Evolutionary conservation across 53 echinoderm and acorn worm species (phyloP).

Genomic region (Holothuria scabra): DNA sequence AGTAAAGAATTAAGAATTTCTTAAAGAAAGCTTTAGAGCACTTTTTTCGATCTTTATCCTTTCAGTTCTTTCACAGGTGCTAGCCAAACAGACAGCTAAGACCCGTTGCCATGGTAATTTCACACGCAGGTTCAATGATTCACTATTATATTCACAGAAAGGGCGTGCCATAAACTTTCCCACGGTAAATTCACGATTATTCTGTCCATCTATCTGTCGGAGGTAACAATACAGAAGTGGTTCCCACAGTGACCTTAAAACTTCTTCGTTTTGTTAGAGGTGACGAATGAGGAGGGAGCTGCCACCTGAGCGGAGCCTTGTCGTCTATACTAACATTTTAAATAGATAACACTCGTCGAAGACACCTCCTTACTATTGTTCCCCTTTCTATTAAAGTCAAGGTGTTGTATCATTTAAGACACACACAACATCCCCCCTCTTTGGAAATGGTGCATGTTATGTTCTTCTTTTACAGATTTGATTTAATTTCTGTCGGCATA

Average conservation of each 20-base stretch:
- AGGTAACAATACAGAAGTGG: not conserved
- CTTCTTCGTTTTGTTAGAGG: not conserved
- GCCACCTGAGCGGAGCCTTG: slow-evolving; percentile 18
- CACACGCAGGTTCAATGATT: slow-evolving; percentile 11
- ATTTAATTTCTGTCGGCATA: no score
- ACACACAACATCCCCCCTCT: not conserved
- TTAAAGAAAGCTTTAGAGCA: no score
- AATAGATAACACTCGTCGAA: slow-evolving; percentile 34
- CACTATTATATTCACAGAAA: slow-evolving; percentile 36
- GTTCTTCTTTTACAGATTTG: no score
- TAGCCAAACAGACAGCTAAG: not conserved
- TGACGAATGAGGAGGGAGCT: slow-evolving; percentile 24
- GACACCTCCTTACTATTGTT: slow-evolving; percentile 19
- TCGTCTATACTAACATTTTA: slow-evolving; percentile 33
- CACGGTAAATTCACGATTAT: not conserved
- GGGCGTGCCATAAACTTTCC: slow-evolving; percentile 31
- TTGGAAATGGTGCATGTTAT: no score
- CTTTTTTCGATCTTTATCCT: no score
- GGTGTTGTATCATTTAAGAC: slow-evolving; percentile 12
- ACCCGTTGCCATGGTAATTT: slow-evolving; percentile 6
- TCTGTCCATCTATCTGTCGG: not conserved
- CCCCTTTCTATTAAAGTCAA: slow-evolving; percentile 16
- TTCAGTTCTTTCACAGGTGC: no score
- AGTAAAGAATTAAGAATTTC: no score
- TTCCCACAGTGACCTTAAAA: slow-evolving; percentile 34